Percentiles rank a stretch among this genome's conserved stretches.
Conservation (phyloP, 2,113 vertebrate genomes). For the Rissa tridactyla region DNA sequence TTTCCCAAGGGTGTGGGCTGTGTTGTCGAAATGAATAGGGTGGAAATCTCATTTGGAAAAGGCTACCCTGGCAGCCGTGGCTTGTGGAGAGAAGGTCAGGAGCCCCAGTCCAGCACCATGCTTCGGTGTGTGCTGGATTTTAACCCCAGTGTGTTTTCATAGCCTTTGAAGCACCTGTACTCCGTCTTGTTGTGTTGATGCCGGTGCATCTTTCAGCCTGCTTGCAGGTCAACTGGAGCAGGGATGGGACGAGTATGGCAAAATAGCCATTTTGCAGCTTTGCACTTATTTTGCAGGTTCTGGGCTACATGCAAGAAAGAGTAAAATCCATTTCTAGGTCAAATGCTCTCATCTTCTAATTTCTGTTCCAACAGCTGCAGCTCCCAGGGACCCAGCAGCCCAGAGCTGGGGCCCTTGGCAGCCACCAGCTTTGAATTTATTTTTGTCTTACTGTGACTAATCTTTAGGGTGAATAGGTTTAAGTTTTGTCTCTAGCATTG, state of each 20-base stretch:
- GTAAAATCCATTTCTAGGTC: neutral
- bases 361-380: neutral
- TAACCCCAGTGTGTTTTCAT: neutral
- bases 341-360: neutral
- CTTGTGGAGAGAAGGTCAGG: neutral
- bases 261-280: neutral
- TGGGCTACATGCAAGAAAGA: neutral
- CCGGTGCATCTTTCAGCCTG: fast-evolving
- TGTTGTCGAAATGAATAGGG: neutral
- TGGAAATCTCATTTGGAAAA: slow-evolving; percentile 19
- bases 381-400: neutral
- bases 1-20: neutral
- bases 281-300: neutral
- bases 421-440: neutral
- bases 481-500: neutral
- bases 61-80: neutral
- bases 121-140: neutral
- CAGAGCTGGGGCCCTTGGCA: neutral
- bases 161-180: neutral
- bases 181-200: neutral
- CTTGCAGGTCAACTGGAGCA: neutral
- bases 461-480: neutral
- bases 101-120: neutral
- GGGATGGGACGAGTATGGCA: too few species aligned
- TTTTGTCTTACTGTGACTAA: neutral